Percentiles rank a stretch among this genome's conserved stretches.
Conservation (phyloP, 2,113 vertebrate species). For the Puffinus mauretanicus region DNA sequence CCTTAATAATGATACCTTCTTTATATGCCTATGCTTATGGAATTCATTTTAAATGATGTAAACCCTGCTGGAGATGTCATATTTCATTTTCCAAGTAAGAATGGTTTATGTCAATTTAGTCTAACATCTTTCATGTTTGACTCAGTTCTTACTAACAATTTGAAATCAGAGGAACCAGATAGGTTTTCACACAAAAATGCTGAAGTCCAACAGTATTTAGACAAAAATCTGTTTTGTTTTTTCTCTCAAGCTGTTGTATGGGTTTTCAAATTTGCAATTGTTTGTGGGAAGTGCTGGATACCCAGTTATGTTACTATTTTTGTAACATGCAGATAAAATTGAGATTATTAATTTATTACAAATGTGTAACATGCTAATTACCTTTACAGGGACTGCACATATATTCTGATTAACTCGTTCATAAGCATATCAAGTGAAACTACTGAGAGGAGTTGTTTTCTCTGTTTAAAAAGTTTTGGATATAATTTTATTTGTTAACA, state of each 20-base stretch:
- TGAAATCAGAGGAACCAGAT: background rate
- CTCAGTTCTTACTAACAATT: background rate
- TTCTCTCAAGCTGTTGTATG: background rate
- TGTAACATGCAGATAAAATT: background rate
- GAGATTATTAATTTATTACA: background rate
- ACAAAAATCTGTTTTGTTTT: background rate
- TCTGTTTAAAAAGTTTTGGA: background rate
- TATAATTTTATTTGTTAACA: background rate
- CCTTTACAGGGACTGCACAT: background rate
- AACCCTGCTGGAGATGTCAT: background rate
- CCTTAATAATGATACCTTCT: background rate
- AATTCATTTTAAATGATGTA: background rate
- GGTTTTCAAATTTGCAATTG: background rate
- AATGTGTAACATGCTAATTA: background rate
- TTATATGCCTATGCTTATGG: background rate
- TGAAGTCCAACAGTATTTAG: background rate
- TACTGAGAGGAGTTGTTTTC: background rate
- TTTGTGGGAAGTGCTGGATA: background rate
- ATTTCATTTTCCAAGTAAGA: background rate
- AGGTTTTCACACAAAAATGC: background rate
- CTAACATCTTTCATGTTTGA: background rate
- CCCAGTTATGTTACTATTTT: background rate
- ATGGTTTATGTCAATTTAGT: background rate
- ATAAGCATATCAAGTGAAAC: background rate
- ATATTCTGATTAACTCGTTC: background rate